Evolutionary conservation across 2,113 vertebrate species (phyloP).

Genomic region (Gallinago paraguaiae): DNA sequence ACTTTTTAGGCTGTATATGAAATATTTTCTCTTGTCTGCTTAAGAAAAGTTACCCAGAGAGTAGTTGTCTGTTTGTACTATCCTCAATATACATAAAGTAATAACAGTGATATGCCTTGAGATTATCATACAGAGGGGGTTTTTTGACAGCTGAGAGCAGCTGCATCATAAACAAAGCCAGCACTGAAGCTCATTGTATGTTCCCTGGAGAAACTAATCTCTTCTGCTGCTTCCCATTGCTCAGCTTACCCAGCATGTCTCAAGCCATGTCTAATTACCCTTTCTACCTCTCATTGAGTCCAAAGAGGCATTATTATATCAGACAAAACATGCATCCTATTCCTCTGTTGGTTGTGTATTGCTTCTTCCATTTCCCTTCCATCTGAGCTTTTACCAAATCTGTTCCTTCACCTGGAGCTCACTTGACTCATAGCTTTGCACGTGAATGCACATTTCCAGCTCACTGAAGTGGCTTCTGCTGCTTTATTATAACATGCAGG

Average conservation of each 20-base stretch:
- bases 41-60: background rate
- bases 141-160: background rate
- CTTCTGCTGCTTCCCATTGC: background rate
- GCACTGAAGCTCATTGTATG: background rate
- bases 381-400: background rate
- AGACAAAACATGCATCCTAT: background rate
- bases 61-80: background rate
- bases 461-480: background rate
- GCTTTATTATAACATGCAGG: background rate
- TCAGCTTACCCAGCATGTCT: background rate
- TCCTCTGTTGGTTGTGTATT: background rate
- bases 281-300: background rate
- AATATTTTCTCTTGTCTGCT: background rate
- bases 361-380: background rate
- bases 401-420: background rate
- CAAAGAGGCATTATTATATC: background rate
- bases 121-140: background rate
- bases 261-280: background rate
- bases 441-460: background rate
- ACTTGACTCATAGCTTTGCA: background rate
- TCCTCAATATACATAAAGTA: background rate
- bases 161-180: background rate
- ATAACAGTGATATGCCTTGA: background rate
- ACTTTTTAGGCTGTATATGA: background rate
- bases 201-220: background rate